phyloP scores from a whole-genome alignment of 2,797 vertebrate genomes.

The Varecia variegata region DNA sequence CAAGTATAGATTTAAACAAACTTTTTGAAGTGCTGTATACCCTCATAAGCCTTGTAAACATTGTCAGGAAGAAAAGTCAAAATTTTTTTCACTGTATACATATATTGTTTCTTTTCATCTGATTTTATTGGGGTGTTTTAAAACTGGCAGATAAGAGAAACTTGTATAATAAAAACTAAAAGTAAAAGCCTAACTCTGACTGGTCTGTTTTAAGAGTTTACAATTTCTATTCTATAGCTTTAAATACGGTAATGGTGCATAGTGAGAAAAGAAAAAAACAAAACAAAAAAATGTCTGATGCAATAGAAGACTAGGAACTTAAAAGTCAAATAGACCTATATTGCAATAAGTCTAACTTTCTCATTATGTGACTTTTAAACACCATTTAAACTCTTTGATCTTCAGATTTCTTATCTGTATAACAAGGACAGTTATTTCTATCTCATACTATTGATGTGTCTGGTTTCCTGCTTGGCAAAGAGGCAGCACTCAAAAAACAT shows the following conservation, averaged over 20 bases:
- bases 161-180: neutral
- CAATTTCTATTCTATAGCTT: neutral
- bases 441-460: neutral
- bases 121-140: neutral
- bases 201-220: neutral
- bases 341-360: neutral
- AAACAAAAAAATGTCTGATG: neutral
- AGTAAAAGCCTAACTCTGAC: neutral
- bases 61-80: neutral
- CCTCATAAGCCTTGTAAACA: neutral
- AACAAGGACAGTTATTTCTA: conserved; percentile 35
- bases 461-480: conserved; percentile 27
- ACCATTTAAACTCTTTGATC: conserved; percentile 2
- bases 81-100: neutral
- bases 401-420: conserved; percentile 26
- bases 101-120: neutral
- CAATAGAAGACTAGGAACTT: neutral
- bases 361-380: neutral
- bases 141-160: neutral
- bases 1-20: neutral
- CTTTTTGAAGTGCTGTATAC: neutral
- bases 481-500: neutral
- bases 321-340: neutral
- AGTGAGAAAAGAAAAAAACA: neutral
- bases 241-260: neutral